Conservation (phyloP, 2,888 invertebrate species). For the Nephrotoma appendiculata region DNA sequence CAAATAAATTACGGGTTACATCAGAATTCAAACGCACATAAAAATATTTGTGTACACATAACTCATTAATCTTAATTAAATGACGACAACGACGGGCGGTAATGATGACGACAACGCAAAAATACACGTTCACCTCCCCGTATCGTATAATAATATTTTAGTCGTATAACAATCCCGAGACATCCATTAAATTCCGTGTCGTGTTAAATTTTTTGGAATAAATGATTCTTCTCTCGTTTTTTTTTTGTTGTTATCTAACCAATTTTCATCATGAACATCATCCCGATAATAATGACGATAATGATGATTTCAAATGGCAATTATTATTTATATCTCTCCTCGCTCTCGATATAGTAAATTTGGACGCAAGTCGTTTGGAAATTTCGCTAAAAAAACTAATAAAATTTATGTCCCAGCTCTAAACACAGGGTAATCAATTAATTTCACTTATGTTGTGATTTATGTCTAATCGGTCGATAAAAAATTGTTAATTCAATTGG, state of each 20-base stretch:
- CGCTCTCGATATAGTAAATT: neutral
- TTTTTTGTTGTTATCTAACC: neutral
- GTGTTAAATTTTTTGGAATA: constrained; percentile 3
- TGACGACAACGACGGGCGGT: neutral
- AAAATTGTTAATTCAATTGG: constrained; percentile 2
- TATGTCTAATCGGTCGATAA: constrained; percentile 5
- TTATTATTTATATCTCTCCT: neutral
- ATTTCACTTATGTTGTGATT: constrained; percentile 6
- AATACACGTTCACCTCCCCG: neutral
- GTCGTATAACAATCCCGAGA: neutral
- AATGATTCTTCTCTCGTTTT: neutral
- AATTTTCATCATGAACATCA: neutral
- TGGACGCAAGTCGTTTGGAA: neutral
- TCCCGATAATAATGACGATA: neutral
- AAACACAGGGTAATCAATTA: neutral
- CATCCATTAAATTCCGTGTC: neutral
- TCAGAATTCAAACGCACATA: neutral
- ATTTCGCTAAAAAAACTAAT: neutral
- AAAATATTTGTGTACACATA: neutral
- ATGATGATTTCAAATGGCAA: neutral
- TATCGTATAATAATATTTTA: neutral
- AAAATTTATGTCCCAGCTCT: neutral
- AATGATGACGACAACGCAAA: neutral
- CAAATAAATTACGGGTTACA: neutral
- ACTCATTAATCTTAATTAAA: neutral